Conservation (phyloP, 2,888 invertebrate genomes). For the Ormyrus rosae region DNA sequence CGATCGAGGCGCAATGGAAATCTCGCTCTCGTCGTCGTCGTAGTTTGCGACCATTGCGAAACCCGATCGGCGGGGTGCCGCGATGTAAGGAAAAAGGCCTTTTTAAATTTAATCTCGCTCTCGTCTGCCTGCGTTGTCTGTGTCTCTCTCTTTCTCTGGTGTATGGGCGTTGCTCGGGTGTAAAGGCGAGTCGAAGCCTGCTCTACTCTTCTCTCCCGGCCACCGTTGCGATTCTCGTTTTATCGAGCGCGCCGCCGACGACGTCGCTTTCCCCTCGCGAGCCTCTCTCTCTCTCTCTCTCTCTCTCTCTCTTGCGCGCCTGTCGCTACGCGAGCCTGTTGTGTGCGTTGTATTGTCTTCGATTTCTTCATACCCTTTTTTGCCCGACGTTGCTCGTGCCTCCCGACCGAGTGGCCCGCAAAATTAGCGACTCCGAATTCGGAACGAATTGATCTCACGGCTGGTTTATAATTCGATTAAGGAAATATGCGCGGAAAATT, state of each 20-base stretch:
- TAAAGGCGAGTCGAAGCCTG: background rate
- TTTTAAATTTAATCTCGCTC: background rate
- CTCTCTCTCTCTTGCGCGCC: background rate
- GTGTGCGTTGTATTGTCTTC: slow-evolving; percentile 1
- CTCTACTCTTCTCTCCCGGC: background rate
- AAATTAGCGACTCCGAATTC: background rate
- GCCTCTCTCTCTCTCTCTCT: background rate
- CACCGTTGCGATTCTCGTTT: background rate
- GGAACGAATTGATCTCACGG: background rate
- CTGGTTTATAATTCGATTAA: background rate
- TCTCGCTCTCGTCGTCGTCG: background rate
- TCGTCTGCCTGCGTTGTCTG: background rate
- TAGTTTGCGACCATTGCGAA: no score
- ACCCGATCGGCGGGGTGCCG: no score
- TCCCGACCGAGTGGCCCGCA: no score
- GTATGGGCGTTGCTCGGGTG: background rate
- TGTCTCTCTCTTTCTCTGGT: no score
- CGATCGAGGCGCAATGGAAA: slow-evolving; percentile 9
- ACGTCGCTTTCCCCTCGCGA: background rate
- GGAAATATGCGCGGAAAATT: background rate
- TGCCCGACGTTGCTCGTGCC: no score
- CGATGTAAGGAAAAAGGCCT: background rate
- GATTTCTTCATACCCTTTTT: background rate
- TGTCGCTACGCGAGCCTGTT: no score
- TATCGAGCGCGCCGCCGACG: slow-evolving; percentile 11